Evolutionary conservation across 2,888 invertebrate species (phyloP).

Genomic region (Clostera curtula): DNA sequence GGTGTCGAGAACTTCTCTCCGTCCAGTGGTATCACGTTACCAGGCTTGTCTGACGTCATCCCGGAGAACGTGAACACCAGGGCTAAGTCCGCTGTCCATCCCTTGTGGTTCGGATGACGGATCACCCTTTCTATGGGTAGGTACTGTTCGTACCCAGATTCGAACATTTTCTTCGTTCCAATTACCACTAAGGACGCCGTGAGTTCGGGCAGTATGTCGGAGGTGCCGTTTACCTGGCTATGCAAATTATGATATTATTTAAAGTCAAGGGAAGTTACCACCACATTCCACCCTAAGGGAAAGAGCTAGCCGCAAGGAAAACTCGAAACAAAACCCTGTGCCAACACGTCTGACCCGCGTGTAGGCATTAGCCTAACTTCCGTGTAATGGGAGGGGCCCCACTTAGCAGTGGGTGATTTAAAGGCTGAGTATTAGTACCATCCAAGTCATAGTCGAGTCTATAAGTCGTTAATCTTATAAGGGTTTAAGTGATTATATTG

Average conservation of each 20-base stretch:
- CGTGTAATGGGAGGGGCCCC: no score
- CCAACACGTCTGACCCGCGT: no score
- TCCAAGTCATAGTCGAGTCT: no score
- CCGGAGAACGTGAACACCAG: slow-evolving; percentile 45
- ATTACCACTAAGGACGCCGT: slow-evolving; percentile 48
- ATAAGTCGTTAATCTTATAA: no score
- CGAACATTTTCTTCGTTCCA: slow-evolving; percentile 46
- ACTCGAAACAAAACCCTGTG: no score
- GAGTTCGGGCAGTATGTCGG: slow-evolving; percentile 31
- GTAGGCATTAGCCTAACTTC: no score
- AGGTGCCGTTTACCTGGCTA: neutral
- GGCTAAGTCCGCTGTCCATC: slow-evolving; percentile 43
- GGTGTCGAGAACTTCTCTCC: slow-evolving; percentile 27
- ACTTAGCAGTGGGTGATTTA: no score
- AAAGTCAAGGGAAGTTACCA: slow-evolving; percentile 1
- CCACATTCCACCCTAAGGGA: no score
- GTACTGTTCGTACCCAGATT: slow-evolving; percentile 47
- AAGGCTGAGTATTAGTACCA: no score
- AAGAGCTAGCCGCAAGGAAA: no score
- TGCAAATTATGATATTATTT: neutral
- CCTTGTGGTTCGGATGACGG: slow-evolving; percentile 36
- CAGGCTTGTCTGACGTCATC: slow-evolving; percentile 47
- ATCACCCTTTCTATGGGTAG: slow-evolving; percentile 47
- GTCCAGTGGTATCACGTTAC: slow-evolving; percentile 31
- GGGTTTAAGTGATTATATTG: no score